Evolutionary conservation across 2,888 invertebrate genomes (phyloP).

Genomic region (Dicyrtoma fusca): DNA sequence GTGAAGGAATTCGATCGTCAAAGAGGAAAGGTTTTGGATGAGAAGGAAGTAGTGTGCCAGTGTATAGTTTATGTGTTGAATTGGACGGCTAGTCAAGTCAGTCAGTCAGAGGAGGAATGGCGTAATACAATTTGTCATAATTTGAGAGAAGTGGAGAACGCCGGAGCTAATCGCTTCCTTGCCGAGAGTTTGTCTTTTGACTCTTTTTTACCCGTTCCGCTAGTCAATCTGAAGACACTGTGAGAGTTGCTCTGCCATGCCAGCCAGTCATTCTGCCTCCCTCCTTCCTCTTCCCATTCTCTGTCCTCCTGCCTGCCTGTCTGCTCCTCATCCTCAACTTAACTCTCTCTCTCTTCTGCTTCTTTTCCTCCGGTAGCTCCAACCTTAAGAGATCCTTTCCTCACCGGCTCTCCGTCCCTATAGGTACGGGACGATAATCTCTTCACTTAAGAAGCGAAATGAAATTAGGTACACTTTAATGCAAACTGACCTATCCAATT

Average conservation of each 20-base stretch:
- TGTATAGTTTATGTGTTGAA: slow-evolving; percentile 30
- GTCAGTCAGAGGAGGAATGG: slow-evolving; percentile 38
- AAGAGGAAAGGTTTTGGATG: slow-evolving; percentile 12
- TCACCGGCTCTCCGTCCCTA: not conserved
- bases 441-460: too few species aligned
- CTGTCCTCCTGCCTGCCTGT: slow-evolving; percentile 21
- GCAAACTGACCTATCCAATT: too few species aligned
- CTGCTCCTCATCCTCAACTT: slow-evolving; percentile 18
- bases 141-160: slow-evolving; percentile 52
- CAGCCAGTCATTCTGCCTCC: not conserved
- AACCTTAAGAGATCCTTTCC: not conserved
- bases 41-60: slow-evolving; percentile 10
- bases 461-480: too few species aligned
- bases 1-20: slow-evolving; percentile 37
- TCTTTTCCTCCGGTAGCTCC: too few species aligned
- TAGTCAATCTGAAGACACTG: slow-evolving; percentile 43
- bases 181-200: slow-evolving; percentile 49
- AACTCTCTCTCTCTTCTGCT: not conserved
- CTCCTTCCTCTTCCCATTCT: slow-evolving; percentile 5
- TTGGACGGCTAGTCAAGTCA: slow-evolving; percentile 37
- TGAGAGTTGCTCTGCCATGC: slow-evolving; percentile 22
- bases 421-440: too few species aligned
- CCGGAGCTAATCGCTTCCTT: slow-evolving; percentile 54
- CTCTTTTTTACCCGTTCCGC: slow-evolving; percentile 48
- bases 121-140: slow-evolving; percentile 55